Conservation (phyloP, 2,113 vertebrate species). For the Hylia prasina region DNA sequence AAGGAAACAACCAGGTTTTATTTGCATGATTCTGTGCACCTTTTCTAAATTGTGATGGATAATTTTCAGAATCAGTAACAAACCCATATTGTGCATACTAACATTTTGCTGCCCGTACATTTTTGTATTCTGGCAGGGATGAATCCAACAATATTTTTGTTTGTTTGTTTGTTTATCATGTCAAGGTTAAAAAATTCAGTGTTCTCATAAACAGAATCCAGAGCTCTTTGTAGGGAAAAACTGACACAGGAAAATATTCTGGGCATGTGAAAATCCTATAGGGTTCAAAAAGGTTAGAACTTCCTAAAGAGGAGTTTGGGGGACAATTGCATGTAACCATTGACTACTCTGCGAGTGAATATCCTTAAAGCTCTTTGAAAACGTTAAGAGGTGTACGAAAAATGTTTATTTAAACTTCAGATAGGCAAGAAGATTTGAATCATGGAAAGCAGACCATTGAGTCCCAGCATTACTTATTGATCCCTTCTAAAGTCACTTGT, state of each 20-base stretch:
- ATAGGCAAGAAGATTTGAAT: not conserved
- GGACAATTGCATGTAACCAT: not conserved
- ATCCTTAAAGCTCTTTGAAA: not conserved
- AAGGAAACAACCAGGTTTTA: not conserved
- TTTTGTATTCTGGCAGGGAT: not conserved
- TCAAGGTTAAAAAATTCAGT: not conserved
- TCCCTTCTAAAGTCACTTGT: not conserved
- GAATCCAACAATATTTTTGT: not conserved
- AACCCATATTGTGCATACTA: not conserved
- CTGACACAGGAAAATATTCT: not conserved
- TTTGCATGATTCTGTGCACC: not conserved
- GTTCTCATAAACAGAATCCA: not conserved
- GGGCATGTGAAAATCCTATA: not conserved
- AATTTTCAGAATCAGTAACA: not conserved
- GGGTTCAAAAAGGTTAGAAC: fast-evolving
- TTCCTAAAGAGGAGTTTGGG: not conserved
- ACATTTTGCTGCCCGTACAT: not conserved
- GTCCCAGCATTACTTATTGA: not conserved
- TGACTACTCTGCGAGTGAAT: not conserved
- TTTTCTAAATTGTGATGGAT: not conserved
- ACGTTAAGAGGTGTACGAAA: not conserved
- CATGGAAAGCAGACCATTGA: not conserved
- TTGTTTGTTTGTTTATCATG: not conserved
- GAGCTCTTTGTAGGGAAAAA: not conserved
- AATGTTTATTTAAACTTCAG: not conserved